A percentile compares a stretch with the other conserved stretches of the same genome.
These are phyloP conservation scores for Gonatopus flavifemur DNA, from an alignment of 1,140 invertebrate genomes.

Conservation along the genomic window DNA sequence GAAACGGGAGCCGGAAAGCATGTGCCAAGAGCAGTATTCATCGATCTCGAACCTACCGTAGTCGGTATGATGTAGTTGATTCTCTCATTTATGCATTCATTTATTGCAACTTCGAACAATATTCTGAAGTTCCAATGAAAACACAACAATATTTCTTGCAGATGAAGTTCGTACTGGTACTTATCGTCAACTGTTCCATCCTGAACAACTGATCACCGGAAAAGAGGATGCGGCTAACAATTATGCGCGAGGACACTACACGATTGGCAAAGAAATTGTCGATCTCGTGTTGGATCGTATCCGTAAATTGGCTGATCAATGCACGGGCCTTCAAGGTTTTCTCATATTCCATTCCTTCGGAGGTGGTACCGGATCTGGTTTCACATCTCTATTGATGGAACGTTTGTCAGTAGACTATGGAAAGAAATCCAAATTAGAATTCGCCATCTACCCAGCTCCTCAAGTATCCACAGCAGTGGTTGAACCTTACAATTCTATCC, in stretches of 20 bases:
- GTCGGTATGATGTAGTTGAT: too few species aligned
- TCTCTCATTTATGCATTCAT: too few species aligned
- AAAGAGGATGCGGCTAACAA: slow-evolving; percentile 69
- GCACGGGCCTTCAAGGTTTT: slow-evolving; percentile 28
- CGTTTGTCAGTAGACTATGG: slow-evolving; percentile 56
- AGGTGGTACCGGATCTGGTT: slow-evolving; percentile 42
- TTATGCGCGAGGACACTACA: slow-evolving; percentile 59
- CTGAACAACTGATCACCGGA: slow-evolving; percentile 67
- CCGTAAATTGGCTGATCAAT: slow-evolving; percentile 27
- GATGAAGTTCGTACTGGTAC: slow-evolving; percentile 52
- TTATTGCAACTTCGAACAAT: too few species aligned
- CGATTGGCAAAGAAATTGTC: slow-evolving; percentile 29
- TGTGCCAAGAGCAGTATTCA: slow-evolving; percentile 27
- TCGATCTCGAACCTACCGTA: slow-evolving; percentile 26
- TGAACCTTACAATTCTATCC: slow-evolving; percentile 29
- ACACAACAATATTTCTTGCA: slow-evolving; percentile 9
- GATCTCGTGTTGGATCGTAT: slow-evolving; percentile 24
- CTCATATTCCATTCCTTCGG: slow-evolving; percentile 63
- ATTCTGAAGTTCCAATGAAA: too few species aligned
- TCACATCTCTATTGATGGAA: slow-evolving; percentile 31
- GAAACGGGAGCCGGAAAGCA: slow-evolving; percentile 27
- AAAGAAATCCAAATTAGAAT: slow-evolving; percentile 71
- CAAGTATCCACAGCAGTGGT: slow-evolving; percentile 28
- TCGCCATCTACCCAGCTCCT: slow-evolving; percentile 42
- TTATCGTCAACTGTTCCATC: slow-evolving; percentile 64